Evolutionary conservation across 2,888 invertebrate genomes (phyloP).

Genomic region (Actias luna): DNA sequence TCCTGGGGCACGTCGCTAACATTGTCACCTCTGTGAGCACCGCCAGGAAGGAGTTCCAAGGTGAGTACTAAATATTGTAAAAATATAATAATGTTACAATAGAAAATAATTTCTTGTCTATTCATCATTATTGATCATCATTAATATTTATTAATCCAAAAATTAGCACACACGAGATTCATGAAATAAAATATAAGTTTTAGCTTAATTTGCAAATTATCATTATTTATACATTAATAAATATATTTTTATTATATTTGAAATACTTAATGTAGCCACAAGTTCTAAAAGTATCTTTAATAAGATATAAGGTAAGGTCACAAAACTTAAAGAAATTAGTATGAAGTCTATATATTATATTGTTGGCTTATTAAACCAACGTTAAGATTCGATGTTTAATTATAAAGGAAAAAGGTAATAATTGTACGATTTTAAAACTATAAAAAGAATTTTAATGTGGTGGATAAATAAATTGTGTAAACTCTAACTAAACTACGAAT

Average conservation of each 20-base stretch:
- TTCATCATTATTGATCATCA: slow-evolving; percentile 5
- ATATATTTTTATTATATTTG: background rate
- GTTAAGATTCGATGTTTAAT: background rate
- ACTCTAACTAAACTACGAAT: no score
- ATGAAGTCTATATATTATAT: background rate
- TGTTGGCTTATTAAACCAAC: background rate
- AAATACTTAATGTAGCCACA: background rate
- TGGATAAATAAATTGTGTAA: no score
- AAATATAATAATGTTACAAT: background rate
- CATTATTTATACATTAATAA: background rate
- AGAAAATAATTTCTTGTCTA: background rate
- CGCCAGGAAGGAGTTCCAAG: slow-evolving; percentile 98
- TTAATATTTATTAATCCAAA: background rate
- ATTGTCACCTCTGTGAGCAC: slow-evolving; percentile 99
- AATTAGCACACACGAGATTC: background rate
- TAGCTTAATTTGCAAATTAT: background rate
- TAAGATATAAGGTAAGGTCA: background rate
- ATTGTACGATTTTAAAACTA: background rate
- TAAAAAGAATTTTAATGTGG: no score
- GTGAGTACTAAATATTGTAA: slow-evolving; percentile 74
- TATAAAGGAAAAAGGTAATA: background rate
- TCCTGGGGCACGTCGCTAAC: slow-evolving; percentile 98
- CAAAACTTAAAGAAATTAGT: background rate
- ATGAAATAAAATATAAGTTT: background rate
- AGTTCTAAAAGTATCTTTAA: background rate